Evolutionary conservation across 2,113 vertebrate genomes (phyloP), one percentile per base, ranked within the genome.

Genomic region (Pluvialis apricaria): DNA sequence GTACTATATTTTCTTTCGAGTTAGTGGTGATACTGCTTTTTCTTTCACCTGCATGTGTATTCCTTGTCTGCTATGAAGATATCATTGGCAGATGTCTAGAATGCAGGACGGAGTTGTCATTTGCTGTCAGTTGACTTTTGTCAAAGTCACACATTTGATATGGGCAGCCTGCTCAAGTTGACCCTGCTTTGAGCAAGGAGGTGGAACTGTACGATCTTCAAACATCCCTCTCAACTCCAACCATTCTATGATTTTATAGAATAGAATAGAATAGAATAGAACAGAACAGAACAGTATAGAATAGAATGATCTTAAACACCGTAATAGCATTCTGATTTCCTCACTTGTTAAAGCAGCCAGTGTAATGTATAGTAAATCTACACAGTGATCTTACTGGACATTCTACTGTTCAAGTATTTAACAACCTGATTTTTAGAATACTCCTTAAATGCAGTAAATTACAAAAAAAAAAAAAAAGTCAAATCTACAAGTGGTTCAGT

Each of bases 331-430:
- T 98, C 98, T 93, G 97, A 98, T 98, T 98, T 98, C 98, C 98
- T 98, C 97, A 96, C 97, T 98, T 97, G 91, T 97, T 98, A 98
- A 98, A 98, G 98, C 98, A 98, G 98, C 98, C 99, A 98, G 98
- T 98, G 98, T 98, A 97, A 98, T 95, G 97, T 95, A 96, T 97
- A 96, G 92, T 95, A 97, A 98, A 97, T 96, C 97, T 98, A 98
- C 97, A 55, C 98, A 99, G 98, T 98, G 98, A 98, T 99, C 98
- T 98, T 98, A 98, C 98, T 98, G 98, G 98, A 98, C 97, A 55
- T 98, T 98, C 98, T 98, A 98, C 97, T 98, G 98, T 99, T 99
- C 99, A 99, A 99, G 99, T 99, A 99, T 99, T 98, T 98, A 97
- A 95, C 93, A 97, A 98, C 98, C 99, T 99, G 98, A 98, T 99